Evolutionary conservation across 1,140 invertebrate species (phyloP).

Genomic region (Chlorops oryzae): DNA sequence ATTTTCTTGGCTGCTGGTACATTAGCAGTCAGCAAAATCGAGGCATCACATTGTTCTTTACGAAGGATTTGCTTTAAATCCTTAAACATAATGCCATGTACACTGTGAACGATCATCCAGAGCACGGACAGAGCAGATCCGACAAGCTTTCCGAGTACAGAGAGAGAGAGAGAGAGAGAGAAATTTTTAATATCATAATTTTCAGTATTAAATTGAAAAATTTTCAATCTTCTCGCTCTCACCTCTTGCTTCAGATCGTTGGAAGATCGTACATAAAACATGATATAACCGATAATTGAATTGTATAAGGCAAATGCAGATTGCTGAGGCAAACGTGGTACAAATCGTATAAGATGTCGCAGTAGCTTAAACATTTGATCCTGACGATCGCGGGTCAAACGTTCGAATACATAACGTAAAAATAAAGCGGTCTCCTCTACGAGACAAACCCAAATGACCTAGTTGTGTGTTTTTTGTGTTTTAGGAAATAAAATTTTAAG

Average conservation of each 20-base stretch:
- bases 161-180: not conserved
- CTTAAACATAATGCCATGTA: constrained; percentile 99
- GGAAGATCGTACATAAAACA: constrained; percentile 96
- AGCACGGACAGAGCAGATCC: constrained; percentile 88
- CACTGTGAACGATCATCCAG: constrained; percentile 96
- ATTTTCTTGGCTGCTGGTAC: constrained; percentile 99
- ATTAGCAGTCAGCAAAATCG: constrained; percentile 94
- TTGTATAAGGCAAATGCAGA: constrained; percentile 98
- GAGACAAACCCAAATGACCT: constrained; percentile 95
- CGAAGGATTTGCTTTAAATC: constrained; percentile 97
- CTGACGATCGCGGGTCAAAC: constrained; percentile 90
- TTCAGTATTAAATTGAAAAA: not conserved
- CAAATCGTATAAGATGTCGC: constrained; percentile 86
- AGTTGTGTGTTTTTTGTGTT: too few relatives aligned
- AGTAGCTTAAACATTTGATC: constrained; percentile 93
- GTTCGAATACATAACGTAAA: constrained; percentile 90
- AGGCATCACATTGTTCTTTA: constrained; percentile 98
- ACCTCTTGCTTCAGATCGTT: constrained; percentile 86
- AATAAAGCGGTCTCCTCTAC: constrained; percentile 97
- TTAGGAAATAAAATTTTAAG: not conserved
- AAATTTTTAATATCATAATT: not conserved
- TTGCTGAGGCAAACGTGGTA: constrained; percentile 90
- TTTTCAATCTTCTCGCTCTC: not conserved
- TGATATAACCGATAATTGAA: constrained; percentile 98
- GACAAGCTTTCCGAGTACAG: constrained; percentile 56